Evolutionary conservation across 2,113 vertebrate genomes (phyloP).

Genomic region (Dicerorhinus sumatrensis): DNA sequence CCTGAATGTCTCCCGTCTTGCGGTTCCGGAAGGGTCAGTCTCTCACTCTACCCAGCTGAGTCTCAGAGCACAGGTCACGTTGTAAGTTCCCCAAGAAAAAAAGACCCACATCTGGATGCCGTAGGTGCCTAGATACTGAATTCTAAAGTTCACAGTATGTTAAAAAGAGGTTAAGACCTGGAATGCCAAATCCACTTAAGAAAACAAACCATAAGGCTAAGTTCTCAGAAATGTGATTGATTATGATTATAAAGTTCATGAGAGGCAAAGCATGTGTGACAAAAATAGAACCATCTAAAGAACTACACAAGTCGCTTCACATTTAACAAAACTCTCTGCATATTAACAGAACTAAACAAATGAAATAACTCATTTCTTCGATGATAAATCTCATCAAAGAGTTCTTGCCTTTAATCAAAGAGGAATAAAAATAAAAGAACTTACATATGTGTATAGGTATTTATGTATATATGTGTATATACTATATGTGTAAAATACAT

Average conservation of each 20-base stretch:
- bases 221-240: background rate
- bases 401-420: background rate
- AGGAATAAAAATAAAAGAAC: background rate
- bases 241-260: background rate
- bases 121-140: background rate
- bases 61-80: background rate
- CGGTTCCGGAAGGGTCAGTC: accelerated
- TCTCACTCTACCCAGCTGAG: background rate
- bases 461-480: background rate
- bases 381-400: background rate
- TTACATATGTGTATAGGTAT: too few species aligned
- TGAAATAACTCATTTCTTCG: background rate
- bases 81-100: too few species aligned
- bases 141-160: background rate
- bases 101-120: background rate
- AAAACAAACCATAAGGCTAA: background rate
- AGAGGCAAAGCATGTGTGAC: too few species aligned
- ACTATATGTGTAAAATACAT: too few species aligned
- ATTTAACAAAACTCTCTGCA: background rate
- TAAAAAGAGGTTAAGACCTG: background rate
- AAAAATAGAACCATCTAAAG: background rate
- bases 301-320: background rate
- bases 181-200: background rate
- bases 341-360: background rate
- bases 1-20: background rate